Conservation (phyloP, 2,797 vertebrate species). For the Chiroxiphia lanceolata region DNA sequence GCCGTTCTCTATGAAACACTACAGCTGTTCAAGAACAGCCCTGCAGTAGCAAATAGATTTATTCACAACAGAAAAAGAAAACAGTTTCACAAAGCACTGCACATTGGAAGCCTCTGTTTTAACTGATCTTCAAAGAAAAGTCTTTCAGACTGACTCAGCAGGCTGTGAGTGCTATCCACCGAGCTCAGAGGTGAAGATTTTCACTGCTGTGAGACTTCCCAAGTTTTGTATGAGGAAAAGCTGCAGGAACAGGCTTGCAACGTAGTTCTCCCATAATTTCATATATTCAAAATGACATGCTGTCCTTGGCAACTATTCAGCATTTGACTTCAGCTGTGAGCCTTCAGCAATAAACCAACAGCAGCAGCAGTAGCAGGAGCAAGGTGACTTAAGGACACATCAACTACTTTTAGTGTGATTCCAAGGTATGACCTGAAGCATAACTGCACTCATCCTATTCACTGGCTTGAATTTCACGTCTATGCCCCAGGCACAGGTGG, state of each 20-base stretch:
- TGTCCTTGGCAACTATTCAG: conserved; percentile 50
- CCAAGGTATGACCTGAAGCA: background rate
- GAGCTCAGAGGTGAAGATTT: background rate
- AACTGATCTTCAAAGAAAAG: conserved; percentile 12
- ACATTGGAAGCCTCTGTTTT: background rate
- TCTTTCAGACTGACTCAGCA: background rate
- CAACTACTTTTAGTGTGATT: background rate
- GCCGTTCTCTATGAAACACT: background rate
- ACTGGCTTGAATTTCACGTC: background rate
- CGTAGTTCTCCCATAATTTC: conserved; percentile 33
- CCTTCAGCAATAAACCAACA: conserved; percentile 33
- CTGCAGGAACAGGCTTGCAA: conserved; percentile 49
- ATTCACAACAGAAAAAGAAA: conserved; percentile 15
- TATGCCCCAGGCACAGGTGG: background rate
- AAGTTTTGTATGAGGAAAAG: background rate
- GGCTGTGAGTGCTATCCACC: background rate
- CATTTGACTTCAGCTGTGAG: conserved; percentile 42
- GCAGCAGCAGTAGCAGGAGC: background rate
- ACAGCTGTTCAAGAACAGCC: background rate
- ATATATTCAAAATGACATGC: conserved; percentile 48
- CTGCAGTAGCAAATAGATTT: background rate
- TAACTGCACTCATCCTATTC: background rate
- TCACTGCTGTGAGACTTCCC: background rate
- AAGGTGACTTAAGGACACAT: conserved; percentile 59
- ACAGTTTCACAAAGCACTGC: background rate